Evolutionary conservation across 2,113 vertebrate species (phyloP).

Genomic region (Pygoscelis antarcticus): DNA sequence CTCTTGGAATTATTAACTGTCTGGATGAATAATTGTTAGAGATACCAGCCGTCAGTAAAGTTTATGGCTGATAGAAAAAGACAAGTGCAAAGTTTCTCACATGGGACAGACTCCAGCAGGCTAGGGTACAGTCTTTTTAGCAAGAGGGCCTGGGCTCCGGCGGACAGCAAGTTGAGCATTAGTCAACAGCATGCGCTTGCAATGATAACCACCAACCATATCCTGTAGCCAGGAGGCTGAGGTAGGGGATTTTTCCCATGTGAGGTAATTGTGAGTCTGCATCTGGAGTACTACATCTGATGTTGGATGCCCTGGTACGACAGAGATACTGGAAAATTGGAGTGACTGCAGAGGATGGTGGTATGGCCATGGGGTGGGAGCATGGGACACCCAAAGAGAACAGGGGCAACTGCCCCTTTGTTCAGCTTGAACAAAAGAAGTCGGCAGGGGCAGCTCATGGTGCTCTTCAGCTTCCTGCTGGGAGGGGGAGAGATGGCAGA

Average conservation of each 20-base stretch:
- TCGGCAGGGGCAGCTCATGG: not conserved
- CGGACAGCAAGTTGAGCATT: not conserved
- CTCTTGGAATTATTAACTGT: not conserved
- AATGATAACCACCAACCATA: not conserved
- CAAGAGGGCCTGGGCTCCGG: not conserved
- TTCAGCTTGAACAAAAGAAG: not conserved
- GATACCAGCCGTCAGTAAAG: not conserved
- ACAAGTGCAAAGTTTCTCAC: not conserved
- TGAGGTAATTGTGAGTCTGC: not conserved
- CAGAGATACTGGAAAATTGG: not conserved
- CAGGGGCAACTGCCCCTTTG: not conserved
- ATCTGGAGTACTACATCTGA: not conserved
- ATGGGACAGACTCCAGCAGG: not conserved
- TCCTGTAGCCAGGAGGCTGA: not conserved
- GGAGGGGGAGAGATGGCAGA: not conserved
- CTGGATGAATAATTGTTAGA: not conserved
- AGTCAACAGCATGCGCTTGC: not conserved
- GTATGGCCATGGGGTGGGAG: not conserved
- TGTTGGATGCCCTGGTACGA: not conserved
- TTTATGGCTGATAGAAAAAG: not conserved
- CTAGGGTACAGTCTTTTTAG: not conserved
- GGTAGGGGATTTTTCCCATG: not conserved
- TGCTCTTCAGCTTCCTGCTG: not conserved
- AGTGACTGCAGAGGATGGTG: not conserved
- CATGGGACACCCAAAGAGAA: not conserved